Percentiles rank a stretch among this genome's conserved stretches.
These are phyloP conservation scores for Odontothrips loti DNA, from an alignment of 2,888 invertebrate species.

Conservation along the genomic window DNA sequence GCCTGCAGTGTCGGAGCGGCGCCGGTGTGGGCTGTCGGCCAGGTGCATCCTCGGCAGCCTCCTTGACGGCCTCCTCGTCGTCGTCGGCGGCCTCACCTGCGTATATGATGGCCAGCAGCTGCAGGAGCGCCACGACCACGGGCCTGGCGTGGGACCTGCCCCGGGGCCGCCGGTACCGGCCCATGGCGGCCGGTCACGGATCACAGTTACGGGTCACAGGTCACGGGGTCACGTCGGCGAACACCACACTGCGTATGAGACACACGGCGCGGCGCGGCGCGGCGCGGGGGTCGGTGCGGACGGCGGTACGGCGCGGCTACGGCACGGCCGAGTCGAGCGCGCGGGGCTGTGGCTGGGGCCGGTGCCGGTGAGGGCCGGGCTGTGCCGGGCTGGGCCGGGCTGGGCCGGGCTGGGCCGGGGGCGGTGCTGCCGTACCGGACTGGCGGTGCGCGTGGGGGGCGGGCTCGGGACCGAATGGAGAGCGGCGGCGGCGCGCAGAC, in stretches of 20 bases:
- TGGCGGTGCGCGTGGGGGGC: not conserved
- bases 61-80: too few species aligned
- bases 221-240: too few species aligned
- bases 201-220: not conserved
- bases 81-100: not conserved
- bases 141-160: not conserved
- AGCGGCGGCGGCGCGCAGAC: not conserved
- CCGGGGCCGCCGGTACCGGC: not conserved
- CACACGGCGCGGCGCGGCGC: too few species aligned
- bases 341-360: not conserved
- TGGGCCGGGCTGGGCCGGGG: not conserved
- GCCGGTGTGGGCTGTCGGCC: too few species aligned
- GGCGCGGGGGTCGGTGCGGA: too few species aligned
- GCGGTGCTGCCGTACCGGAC: not conserved
- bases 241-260: too few species aligned
- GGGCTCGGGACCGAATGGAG: not conserved
- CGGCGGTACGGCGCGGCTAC: not conserved
- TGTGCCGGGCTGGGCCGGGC: not conserved
- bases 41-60: too few species aligned
- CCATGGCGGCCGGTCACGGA: not conserved
- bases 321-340: not conserved
- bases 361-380: not conserved
- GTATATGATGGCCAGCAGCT: conserved; percentile 1
- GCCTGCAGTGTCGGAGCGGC: too few species aligned
- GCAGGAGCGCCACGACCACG: conserved; percentile 3